Evolutionary conservation across 2,113 vertebrate species (phyloP), one percentile per base, ranked within the genome.

Genomic region (Rhinoptilus africanus): DNA sequence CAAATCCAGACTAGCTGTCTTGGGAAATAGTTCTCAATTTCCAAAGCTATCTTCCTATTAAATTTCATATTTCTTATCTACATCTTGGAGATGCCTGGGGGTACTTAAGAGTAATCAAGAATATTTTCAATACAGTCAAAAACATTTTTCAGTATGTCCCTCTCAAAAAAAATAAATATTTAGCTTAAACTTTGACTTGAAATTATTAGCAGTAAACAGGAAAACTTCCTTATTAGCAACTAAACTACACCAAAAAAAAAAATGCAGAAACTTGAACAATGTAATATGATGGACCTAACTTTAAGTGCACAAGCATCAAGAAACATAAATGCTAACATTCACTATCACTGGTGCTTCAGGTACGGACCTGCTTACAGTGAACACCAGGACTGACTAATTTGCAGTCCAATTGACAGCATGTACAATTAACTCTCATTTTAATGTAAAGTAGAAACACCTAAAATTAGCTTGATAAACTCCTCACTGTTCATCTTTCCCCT

Each of bases 11-110:
- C 20, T 19, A 59, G 54, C 47, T 77, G n/a, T 35, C 88, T 47
- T 91, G 68, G 92, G 83, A 93, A 84, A 92, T 5, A 30, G 32
- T 37, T 86, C 41, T 47, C 32, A 20, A 86, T 84, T 96, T 89
- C 91, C 51, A 81, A 84, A 94, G 32, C 79, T 54, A 77, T 68
- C 62, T 82, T 76, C 59, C 68, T 54, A 74, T 54, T 91, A 88
- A 34, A 81, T 88, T 66, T 73, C 23, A 2, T 48, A 45, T 77
- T 43, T 90, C 62, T 92, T 80, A 69, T 15, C 45, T 66, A 83
- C 10, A 62, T 53, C 48, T 60, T 75, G 18, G 60, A 89, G 77
- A 43, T n/a, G 45, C 43, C 69, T 22, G 8, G 35, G 20, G 53
- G 30, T 57, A 85, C 57, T 79, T 88, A 53, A 71, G n/a, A 73